These are phyloP conservation scores for Propsilocerus akamusi DNA, from an alignment of 1,140 invertebrate species.

Conservation along the genomic window DNA sequence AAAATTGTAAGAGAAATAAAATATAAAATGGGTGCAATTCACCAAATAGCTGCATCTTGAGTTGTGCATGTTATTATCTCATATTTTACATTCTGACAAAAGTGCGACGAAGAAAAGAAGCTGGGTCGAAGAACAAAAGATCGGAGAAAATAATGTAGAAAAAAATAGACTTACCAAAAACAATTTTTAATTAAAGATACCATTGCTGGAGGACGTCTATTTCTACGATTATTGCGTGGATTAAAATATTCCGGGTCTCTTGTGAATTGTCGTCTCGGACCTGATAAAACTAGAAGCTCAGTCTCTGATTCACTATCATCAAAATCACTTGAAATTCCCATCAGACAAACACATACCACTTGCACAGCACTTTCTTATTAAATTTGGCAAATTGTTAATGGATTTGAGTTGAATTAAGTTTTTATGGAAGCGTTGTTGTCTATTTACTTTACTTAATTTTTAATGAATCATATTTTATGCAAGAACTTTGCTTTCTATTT, in stretches of 20 bases:
- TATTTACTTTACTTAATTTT: not conserved
- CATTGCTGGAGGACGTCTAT: not conserved
- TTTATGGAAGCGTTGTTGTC: not conserved
- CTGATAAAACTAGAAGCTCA: not conserved
- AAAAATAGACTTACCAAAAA: not conserved
- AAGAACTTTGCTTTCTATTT: not conserved
- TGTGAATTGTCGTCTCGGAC: not conserved
- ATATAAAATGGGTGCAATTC: not conserved
- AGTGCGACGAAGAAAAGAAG: not conserved
- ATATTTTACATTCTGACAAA: not conserved
- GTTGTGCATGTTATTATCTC: no score
- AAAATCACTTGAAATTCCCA: not conserved
- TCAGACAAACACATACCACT: no score
- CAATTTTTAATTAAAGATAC: not conserved
- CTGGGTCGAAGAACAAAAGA: not conserved
- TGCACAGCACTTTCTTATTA: no score
- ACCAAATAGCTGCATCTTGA: not conserved
- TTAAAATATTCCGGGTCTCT: not conserved
- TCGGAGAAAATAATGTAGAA: not conserved
- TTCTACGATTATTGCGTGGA: not conserved
- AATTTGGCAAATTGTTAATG: not conserved
- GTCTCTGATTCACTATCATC: not conserved
- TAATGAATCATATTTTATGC: not conserved
- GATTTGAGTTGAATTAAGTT: not conserved
- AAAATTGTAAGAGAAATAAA: not conserved